Conservation (phyloP, 2,113 vertebrate species). For the Theristicus caerulescens region DNA sequence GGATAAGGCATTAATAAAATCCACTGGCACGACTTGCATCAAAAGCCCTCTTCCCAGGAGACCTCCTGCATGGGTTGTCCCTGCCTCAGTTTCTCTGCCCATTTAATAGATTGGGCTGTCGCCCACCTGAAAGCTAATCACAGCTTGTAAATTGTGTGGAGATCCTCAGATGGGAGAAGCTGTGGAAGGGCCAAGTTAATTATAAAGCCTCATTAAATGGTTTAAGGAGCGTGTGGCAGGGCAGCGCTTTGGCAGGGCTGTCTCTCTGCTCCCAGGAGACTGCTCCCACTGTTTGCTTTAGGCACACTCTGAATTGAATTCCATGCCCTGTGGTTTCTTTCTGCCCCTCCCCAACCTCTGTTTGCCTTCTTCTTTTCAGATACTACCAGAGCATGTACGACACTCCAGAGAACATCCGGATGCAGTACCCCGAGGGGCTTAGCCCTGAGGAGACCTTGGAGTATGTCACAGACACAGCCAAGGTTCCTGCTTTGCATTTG, state of each 20-base stretch:
- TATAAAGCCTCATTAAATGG: slow-evolving; percentile 38
- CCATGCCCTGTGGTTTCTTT: background rate
- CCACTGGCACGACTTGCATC: background rate
- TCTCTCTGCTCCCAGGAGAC: background rate
- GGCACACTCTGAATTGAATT: background rate
- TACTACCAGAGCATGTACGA: slow-evolving; percentile 93
- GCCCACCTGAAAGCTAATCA: background rate
- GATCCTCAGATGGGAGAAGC: slow-evolving; percentile 52
- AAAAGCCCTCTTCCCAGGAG: background rate
- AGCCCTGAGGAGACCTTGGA: slow-evolving; percentile 85
- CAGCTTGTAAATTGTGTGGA: background rate
- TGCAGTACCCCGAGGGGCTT: slow-evolving; percentile 79
- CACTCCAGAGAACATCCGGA: slow-evolving; percentile 78
- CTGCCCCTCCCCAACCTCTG: background rate
- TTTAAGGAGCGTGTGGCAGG: slow-evolving; percentile 12
- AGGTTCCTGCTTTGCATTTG: slow-evolving; percentile 64
- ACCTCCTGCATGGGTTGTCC: background rate
- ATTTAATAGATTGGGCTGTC: background rate
- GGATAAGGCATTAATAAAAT: background rate
- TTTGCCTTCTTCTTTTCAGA: slow-evolving; percentile 64
- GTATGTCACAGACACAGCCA: slow-evolving; percentile 80
- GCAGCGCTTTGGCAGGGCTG: slow-evolving; percentile 10
- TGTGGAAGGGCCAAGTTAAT: slow-evolving; percentile 54
- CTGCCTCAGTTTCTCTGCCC: slow-evolving; percentile 16
- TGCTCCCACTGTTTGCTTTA: background rate